Percentiles rank a stretch among this genome's conserved stretches.
Conservation (phyloP, 2,797 vertebrate genomes). For the Poeciliopsis infans region DNA sequence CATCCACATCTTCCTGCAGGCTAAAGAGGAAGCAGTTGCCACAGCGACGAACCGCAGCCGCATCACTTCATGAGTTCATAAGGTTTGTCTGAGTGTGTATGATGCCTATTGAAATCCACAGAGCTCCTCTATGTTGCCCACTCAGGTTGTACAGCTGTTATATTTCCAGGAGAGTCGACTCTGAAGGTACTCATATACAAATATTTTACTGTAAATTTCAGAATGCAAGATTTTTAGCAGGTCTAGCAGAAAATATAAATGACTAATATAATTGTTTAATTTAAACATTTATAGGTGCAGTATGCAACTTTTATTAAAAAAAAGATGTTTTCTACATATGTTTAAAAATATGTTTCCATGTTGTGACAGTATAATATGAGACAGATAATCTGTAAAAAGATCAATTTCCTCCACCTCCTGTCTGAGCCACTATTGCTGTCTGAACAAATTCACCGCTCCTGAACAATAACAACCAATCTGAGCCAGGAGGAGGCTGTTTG, state of each 20-base stretch:
- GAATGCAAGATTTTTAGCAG: background rate
- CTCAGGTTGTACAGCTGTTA: background rate
- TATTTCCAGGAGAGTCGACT: background rate
- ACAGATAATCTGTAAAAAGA: too few relatives aligned
- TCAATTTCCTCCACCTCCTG: too few relatives aligned
- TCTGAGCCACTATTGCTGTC: too few relatives aligned
- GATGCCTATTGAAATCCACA: slow-evolving; percentile 38
- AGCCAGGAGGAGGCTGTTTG: too few relatives aligned
- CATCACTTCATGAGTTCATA: slow-evolving; percentile 27
- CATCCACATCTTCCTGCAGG: slow-evolving; percentile 36
- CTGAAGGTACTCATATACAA: background rate
- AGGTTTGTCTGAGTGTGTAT: slow-evolving; percentile 39
- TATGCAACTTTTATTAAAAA: too few relatives aligned
- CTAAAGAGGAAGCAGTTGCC: slow-evolving; percentile 33
- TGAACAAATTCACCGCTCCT: too few relatives aligned
- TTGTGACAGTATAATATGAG: too few relatives aligned
- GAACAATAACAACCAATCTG: too few relatives aligned
- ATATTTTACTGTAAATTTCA: background rate
- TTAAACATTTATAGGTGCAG: background rate
- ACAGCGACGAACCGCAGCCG: slow-evolving; percentile 39
- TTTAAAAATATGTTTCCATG: too few relatives aligned
- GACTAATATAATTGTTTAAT: background rate
- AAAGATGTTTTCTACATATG: too few relatives aligned
- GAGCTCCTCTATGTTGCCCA: slow-evolving; percentile 14
- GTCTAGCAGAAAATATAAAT: background rate